Conservation (phyloP, 2,888 invertebrate genomes). For the Proisotoma minuta region DNA sequence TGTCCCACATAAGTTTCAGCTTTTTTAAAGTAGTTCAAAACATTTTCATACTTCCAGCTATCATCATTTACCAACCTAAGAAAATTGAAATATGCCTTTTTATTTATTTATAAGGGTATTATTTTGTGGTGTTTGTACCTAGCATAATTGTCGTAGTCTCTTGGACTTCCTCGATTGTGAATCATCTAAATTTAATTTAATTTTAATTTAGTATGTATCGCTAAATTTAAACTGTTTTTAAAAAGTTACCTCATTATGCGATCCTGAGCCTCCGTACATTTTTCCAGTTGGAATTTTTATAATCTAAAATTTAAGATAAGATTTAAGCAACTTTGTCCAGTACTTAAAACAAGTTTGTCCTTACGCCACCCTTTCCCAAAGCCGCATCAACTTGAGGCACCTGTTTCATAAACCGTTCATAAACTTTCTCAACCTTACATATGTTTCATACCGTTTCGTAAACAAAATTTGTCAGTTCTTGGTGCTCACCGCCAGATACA, state of each 20-base stretch:
- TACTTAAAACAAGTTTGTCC: too few relatives aligned
- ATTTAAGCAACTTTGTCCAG: too few relatives aligned
- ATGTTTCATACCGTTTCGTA: neutral
- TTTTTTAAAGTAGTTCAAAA: conserved; percentile 25
- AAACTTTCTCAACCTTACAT: neutral
- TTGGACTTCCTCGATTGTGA: conserved; percentile 23
- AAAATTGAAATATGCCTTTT: too few relatives aligned
- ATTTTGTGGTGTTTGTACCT: too few relatives aligned
- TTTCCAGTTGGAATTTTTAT: neutral
- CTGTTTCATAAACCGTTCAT: conserved; percentile 18
- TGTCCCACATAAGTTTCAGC: conserved; percentile 28
- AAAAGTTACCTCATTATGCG: conserved; percentile 22
- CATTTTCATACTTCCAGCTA: conserved; percentile 22
- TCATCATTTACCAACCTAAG: conserved; percentile 17
- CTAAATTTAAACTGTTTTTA: too few relatives aligned
- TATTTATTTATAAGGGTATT: too few relatives aligned
- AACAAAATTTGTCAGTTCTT: conserved; percentile 16
- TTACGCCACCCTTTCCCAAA: too few relatives aligned
- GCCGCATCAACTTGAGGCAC: too few relatives aligned
- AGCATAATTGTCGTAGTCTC: conserved; percentile 29
- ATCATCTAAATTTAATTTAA: too few relatives aligned
- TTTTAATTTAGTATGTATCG: too few relatives aligned
- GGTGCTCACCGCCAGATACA: neutral
- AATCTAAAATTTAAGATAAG: too few relatives aligned
- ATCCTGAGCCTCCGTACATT: conserved; percentile 17